Conservation (phyloP, 2,888 invertebrate species). For the Eupithecia subfuscata region DNA sequence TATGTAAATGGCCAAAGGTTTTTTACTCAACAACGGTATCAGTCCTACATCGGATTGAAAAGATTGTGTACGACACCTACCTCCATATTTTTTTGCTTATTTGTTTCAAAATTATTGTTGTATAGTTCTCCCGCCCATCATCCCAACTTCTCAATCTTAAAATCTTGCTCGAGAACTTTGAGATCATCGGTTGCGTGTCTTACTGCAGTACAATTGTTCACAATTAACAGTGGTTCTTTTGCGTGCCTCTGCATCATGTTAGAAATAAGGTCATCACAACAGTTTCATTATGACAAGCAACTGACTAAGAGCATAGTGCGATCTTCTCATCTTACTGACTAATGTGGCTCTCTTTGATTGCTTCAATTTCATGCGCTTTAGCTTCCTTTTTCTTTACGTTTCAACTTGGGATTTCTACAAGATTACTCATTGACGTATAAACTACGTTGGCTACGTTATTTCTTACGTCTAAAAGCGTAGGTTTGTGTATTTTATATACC, state of each 20-base stretch:
- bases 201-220: conserved; percentile 76
- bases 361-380: conserved; percentile 16
- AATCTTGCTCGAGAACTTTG: conserved; percentile 64
- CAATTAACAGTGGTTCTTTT: conserved; percentile 80
- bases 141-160: conserved; percentile 35
- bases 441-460: conserved; percentile 60
- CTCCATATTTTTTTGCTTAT: background rate
- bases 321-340: conserved; percentile 23
- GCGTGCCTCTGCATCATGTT: conserved; percentile 74
- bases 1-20: background rate
- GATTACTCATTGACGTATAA: conserved; percentile 56
- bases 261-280: conserved; percentile 72
- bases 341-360: conserved; percentile 26
- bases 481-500: conserved; percentile 46
- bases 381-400: conserved; percentile 57
- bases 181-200: conserved; percentile 77
- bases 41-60: background rate
- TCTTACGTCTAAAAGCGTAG: conserved; percentile 62
- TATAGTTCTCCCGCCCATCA: background rate
- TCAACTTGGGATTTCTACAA: background rate
- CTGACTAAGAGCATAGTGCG: conserved; percentile 32
- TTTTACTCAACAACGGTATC: background rate
- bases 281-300: conserved; percentile 50
- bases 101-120: background rate
- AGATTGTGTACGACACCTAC: background rate